A percentile compares a stretch with the other conserved stretches of the same genome.
phyloP scores from a whole-genome alignment of 2,797 vertebrate species.

The Pangasius sanitwongsei region DNA sequence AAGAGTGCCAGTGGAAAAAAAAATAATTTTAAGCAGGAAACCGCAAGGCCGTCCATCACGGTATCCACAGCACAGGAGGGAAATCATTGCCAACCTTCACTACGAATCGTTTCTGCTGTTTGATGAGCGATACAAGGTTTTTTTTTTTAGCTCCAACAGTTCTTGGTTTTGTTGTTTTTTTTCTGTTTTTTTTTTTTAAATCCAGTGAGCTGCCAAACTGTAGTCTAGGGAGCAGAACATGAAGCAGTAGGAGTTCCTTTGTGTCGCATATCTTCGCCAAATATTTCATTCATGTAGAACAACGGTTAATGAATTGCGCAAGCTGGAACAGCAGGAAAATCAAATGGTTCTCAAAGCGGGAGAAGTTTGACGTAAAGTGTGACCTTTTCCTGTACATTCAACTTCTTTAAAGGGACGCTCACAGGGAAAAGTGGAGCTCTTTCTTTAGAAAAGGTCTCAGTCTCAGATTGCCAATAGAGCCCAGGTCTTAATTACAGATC shows the following conservation, averaged over 20 bases:
- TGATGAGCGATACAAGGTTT: neutral
- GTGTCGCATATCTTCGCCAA: neutral
- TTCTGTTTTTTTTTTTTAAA: neutral
- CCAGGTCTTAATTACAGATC: conserved; percentile 59
- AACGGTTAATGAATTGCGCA: neutral
- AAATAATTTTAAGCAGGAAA: neutral
- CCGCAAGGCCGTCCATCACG: neutral
- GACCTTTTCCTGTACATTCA: conserved; percentile 32
- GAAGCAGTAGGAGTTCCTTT: conserved; percentile 29
- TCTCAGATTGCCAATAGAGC: conserved; percentile 54
- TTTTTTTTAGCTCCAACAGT: neutral
- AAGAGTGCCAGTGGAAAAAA: neutral
- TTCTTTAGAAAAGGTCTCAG: conserved; percentile 47
- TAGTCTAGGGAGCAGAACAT: neutral
- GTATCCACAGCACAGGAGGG: neutral
- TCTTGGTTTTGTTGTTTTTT: neutral
- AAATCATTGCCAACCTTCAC: neutral
- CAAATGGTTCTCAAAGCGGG: neutral
- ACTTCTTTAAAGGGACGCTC: conserved; percentile 18
- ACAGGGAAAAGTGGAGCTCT: conserved; percentile 33
- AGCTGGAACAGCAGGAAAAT: neutral
- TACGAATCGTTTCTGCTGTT: neutral
- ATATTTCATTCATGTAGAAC: conserved; percentile 13
- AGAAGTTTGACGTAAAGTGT: conserved; percentile 6
- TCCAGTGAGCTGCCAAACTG: neutral